Conservation (phyloP, 2,113 vertebrate species). For the Megaceryle maxima region DNA sequence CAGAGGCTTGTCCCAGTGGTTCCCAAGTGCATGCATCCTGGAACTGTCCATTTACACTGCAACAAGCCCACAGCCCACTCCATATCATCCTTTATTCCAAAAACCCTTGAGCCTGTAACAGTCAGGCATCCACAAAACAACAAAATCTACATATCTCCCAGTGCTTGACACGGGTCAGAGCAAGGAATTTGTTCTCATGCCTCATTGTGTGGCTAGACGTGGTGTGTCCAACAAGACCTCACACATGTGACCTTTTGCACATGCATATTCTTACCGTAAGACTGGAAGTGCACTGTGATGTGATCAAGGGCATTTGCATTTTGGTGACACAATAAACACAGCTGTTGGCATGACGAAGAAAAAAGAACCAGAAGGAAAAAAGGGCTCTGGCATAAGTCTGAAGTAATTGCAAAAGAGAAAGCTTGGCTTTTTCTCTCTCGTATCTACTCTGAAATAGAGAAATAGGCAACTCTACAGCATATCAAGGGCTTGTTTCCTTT, state of each 20-base stretch:
- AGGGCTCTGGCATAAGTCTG: background rate
- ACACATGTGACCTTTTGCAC: background rate
- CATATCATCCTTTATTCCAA: background rate
- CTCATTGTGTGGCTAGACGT: background rate
- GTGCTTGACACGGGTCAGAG: accelerated
- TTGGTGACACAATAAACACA: background rate
- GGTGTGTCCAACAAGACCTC: background rate
- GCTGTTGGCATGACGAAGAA: background rate
- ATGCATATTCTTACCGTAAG: background rate
- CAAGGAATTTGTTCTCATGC: background rate
- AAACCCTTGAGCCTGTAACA: background rate
- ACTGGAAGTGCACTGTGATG: background rate
- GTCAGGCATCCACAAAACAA: background rate
- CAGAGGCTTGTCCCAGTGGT: background rate
- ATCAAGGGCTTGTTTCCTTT: background rate
- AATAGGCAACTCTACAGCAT: background rate
- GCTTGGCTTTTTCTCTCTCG: background rate
- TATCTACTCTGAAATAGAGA: background rate
- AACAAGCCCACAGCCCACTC: background rate
- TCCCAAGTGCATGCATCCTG: background rate
- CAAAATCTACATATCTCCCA: background rate
- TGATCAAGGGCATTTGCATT: background rate
- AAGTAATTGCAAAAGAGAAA: background rate
- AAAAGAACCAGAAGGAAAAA: background rate
- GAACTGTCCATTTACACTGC: background rate